Evolutionary conservation across 2,888 invertebrate genomes (phyloP).

Genomic region (Diadegma fenestrale): DNA sequence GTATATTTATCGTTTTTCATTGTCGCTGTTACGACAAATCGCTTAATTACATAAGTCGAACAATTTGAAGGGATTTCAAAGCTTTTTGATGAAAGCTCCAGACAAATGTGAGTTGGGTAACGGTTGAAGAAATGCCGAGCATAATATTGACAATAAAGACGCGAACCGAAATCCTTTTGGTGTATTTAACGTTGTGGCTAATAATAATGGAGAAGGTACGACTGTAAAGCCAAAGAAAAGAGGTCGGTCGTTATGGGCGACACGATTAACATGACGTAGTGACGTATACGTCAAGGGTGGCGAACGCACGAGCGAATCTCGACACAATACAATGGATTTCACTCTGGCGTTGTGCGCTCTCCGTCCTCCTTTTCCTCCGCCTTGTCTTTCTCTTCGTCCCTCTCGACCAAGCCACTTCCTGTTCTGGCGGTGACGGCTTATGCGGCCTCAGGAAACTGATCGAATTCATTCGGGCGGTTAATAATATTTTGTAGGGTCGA

Average conservation of each 20-base stretch:
- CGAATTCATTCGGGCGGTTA: conserved; percentile 82
- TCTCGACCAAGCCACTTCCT: conserved; percentile 61
- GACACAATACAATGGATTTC: conserved; percentile 65
- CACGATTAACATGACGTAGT: conserved; percentile 51
- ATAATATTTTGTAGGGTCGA: conserved; percentile 83
- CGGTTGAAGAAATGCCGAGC: neutral
- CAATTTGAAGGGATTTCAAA: neutral
- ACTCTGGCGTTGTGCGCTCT: conserved; percentile 60
- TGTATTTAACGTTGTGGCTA: neutral
- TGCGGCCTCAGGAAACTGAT: conserved; percentile 81
- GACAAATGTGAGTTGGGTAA: neutral
- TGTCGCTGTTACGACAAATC: neutral
- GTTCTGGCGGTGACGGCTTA: conserved; percentile 81
- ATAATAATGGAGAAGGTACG: neutral
- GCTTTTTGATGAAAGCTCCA: neutral
- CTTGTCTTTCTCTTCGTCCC: conserved; percentile 38
- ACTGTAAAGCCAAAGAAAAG: conserved; percentile 19
- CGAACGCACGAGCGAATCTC: conserved; percentile 64
- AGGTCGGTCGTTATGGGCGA: conserved; percentile 42
- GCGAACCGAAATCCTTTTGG: neutral
- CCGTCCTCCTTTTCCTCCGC: conserved; percentile 33
- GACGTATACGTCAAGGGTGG: conserved; percentile 28
- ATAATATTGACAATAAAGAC: neutral
- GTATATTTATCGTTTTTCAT: neutral
- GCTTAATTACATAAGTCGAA: neutral